Base-by-base conservation (phyloP, 2,888 invertebrate genomes). In the Netelia inedita region DNA sequence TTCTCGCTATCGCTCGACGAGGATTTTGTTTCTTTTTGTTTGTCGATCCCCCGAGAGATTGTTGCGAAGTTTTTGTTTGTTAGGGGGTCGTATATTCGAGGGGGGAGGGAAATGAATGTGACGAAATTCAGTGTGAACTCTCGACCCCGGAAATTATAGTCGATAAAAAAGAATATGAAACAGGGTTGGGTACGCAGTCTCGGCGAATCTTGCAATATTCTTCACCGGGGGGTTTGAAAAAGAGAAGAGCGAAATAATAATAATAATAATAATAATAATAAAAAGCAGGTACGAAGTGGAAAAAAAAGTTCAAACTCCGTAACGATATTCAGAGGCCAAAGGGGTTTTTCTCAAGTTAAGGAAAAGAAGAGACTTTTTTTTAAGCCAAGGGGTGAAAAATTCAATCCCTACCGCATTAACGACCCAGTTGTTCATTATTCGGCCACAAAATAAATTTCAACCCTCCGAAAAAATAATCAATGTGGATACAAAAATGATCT, bases 371-470 rank as follows among this genome's bases (percentile, higher is more conserved):
- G 46, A 61, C 68, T 50, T 68, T 61, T 14, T 61, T 14, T 35
- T 35, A 5, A 35, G 6, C 35, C 35, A 1, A 35, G 35, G 35
- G 6, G 6, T 35, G 6, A 35, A 35, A 35, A 35, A 35, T 35
- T 35, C 35, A 35, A 35, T 6, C 35, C 35, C 8, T 35, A 35
- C 6, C 35, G 35, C 35, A 6, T 35, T 35, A 35, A 35, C 35
- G 35, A 35, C 6, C 35, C 21, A 50, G 68, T 59, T 78, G 61
- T 78, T 68, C 78, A 78, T 69, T 69, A 69, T 73, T 73, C 59
- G 35, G 6, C 35, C 35, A 35, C 35, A 35, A 35, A 35, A 35
- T 35, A 35, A 35, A 35, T 35, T 35, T 35, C 8, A 5, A 35
- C 35, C 35, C 35, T 35, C 35, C 3, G 0, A 28, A 28, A 35